These are phyloP conservation scores for Cecropterus lyciades DNA, from an alignment of 1,140 invertebrate species.

Conservation along the genomic window DNA sequence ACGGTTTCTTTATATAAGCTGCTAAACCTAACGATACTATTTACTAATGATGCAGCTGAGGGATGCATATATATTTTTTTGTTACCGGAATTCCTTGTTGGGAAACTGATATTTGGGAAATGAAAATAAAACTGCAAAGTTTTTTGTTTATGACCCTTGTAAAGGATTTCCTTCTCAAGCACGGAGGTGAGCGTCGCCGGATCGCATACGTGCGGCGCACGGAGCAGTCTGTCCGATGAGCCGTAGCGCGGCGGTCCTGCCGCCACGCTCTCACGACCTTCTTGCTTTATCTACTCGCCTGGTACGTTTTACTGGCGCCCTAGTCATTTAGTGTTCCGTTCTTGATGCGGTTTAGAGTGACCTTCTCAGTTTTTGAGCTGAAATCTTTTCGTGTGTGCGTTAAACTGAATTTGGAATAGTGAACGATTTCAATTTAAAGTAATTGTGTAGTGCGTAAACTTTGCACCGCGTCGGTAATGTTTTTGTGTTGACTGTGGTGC, in stretches of 20 bases:
- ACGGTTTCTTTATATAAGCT: neutral
- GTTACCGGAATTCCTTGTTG: neutral
- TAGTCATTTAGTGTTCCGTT: slow-evolving; percentile 19
- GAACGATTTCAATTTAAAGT: slow-evolving; percentile 18
- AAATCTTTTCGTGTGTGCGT: slow-evolving; percentile 22
- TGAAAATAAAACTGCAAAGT: neutral
- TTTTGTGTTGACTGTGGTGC: slow-evolving; percentile 52
- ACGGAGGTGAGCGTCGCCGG: slow-evolving; percentile 50
- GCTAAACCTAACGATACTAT: neutral
- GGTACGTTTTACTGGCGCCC: slow-evolving; percentile 43
- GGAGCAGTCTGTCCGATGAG: slow-evolving; percentile 75
- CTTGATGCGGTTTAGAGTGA: slow-evolving; percentile 30
- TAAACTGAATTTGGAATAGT: slow-evolving; percentile 2
- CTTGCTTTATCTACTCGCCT: slow-evolving; percentile 49
- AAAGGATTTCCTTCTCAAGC: slow-evolving; percentile 61
- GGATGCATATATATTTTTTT: neutral
- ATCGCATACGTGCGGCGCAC: slow-evolving; percentile 42
- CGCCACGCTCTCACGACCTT: slow-evolving; percentile 58
- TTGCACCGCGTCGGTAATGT: slow-evolving; percentile 50
- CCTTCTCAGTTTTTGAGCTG: slow-evolving; percentile 12
- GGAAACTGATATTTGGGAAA: slow-evolving; percentile 4
- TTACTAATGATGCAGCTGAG: neutral
- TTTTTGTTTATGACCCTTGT: slow-evolving; percentile 23
- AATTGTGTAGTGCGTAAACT: slow-evolving; percentile 30
- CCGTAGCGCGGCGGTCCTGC: slow-evolving; percentile 79